phyloP scores from a whole-genome alignment of 2,113 vertebrate species.

The Carollia perspicillata region DNA sequence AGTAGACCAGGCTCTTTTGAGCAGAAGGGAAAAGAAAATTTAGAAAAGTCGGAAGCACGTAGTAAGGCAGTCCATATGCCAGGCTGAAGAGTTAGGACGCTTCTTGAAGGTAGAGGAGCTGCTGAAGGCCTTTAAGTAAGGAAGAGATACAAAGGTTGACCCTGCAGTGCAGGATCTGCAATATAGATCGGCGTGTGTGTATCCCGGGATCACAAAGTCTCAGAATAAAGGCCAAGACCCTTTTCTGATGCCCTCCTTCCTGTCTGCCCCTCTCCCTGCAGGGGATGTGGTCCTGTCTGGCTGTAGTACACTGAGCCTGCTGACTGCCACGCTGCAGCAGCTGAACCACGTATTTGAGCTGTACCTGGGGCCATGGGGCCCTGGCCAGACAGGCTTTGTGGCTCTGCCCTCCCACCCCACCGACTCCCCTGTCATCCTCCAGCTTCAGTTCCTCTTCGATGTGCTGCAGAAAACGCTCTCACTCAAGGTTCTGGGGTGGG shows the following conservation, averaged over 20 bases:
- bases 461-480: constrained; percentile 94
- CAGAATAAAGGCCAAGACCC: neutral
- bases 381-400: constrained; percentile 91
- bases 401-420: constrained; percentile 94
- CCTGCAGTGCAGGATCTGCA: neutral
- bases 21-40: neutral
- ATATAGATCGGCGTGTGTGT: neutral
- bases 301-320: constrained; percentile 90
- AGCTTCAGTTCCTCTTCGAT: constrained; percentile 96
- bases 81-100: neutral
- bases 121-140: neutral
- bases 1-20: neutral
- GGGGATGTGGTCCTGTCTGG: constrained; percentile 92
- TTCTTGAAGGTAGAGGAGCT: neutral
- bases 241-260: neutral
- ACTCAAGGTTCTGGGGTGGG: constrained; percentile 86
- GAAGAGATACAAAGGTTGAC: neutral
- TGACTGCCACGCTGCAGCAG: constrained; percentile 88
- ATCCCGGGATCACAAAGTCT: neutral
- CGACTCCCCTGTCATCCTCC: constrained; percentile 88
- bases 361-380: constrained; percentile 88
- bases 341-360: constrained; percentile 92
- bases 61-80: neutral
- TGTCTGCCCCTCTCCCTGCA: constrained; percentile 63
- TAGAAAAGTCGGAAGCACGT: neutral